Conservation (phyloP, 2,888 invertebrate genomes). For the Meliscaeva auricollis region DNA sequence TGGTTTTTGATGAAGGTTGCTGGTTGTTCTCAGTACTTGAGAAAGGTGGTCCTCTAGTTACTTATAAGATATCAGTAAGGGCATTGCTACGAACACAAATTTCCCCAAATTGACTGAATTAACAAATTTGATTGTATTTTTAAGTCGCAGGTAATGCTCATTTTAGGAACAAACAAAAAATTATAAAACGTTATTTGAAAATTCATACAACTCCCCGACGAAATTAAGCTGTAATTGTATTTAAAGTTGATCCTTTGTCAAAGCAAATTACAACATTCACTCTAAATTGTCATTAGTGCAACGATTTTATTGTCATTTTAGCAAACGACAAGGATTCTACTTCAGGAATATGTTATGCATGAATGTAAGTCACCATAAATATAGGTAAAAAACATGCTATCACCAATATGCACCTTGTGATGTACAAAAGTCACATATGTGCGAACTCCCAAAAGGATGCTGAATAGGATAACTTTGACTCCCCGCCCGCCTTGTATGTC, state of each 20-base stretch:
- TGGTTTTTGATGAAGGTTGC: too few species aligned
- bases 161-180: too few species aligned
- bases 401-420: slow-evolving; percentile 50
- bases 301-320: slow-evolving; percentile 56
- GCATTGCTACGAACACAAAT: too few species aligned
- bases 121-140: too few species aligned
- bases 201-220: slow-evolving; percentile 15
- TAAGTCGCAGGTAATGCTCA: too few species aligned
- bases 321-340: slow-evolving; percentile 58
- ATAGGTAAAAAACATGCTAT: too few species aligned
- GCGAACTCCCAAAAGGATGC: slow-evolving; percentile 25
- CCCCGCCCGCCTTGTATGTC: neutral
- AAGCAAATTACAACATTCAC: slow-evolving; percentile 65
- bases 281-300: slow-evolving; percentile 75
- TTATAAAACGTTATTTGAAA: neutral
- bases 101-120: too few species aligned
- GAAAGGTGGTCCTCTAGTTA: too few species aligned
- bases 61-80: too few species aligned
- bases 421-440: slow-evolving; percentile 50
- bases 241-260: slow-evolving; percentile 27
- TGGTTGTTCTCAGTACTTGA: too few species aligned
- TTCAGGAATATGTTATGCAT: slow-evolving; percentile 14
- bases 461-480: slow-evolving; percentile 14
- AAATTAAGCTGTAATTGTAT: slow-evolving; percentile 66
- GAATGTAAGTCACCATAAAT: neutral